These are phyloP conservation scores for Ptilodon capucinus DNA, from an alignment of 2,888 invertebrate genomes.

Conservation along the genomic window DNA sequence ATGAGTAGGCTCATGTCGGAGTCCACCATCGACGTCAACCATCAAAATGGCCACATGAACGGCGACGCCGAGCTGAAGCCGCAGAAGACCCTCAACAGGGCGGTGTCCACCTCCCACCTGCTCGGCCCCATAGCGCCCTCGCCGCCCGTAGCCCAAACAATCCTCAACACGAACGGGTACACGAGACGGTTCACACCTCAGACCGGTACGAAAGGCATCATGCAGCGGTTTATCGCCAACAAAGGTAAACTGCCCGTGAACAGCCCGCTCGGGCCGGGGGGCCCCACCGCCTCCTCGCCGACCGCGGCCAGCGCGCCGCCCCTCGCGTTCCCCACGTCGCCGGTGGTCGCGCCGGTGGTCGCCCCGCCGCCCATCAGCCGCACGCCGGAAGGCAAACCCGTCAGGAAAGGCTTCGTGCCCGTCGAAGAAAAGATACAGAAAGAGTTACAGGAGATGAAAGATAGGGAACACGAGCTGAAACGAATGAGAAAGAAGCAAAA, in stretches of 20 bases:
- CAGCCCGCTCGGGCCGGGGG: slow-evolving; percentile 31
- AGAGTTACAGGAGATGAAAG: slow-evolving; percentile 92
- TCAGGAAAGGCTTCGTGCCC: slow-evolving; percentile 90
- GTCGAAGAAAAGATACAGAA: slow-evolving; percentile 95
- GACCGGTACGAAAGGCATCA: slow-evolving; percentile 88
- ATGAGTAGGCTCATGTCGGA: slow-evolving; percentile 73
- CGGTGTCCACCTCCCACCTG: slow-evolving; percentile 74
- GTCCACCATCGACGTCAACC: slow-evolving; percentile 74
- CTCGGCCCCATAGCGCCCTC: slow-evolving; percentile 65
- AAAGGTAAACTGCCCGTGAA: slow-evolving; percentile 85
- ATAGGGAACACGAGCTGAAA: slow-evolving; percentile 91
- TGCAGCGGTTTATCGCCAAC: slow-evolving; percentile 92
- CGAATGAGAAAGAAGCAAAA: slow-evolving; percentile 84
- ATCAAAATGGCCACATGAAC: slow-evolving; percentile 70
- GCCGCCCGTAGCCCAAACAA: slow-evolving; percentile 57
- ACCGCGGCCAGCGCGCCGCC: slow-evolving; percentile 49
- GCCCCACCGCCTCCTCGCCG: slow-evolving; percentile 52
- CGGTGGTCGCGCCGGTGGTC: slow-evolving; percentile 48
- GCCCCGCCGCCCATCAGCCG: slow-evolving; percentile 75
- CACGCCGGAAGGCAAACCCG: slow-evolving; percentile 84
- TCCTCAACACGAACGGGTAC: slow-evolving; percentile 75
- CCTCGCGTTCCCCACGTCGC: slow-evolving; percentile 58
- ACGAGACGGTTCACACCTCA: slow-evolving; percentile 85
- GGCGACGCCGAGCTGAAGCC: slow-evolving; percentile 57
- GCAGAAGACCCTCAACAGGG: slow-evolving; percentile 60